Evolutionary conservation across 2,888 invertebrate species (phyloP), one percentile per base, ranked within the genome.

Genomic region (Chymomyza fuscimana): DNA sequence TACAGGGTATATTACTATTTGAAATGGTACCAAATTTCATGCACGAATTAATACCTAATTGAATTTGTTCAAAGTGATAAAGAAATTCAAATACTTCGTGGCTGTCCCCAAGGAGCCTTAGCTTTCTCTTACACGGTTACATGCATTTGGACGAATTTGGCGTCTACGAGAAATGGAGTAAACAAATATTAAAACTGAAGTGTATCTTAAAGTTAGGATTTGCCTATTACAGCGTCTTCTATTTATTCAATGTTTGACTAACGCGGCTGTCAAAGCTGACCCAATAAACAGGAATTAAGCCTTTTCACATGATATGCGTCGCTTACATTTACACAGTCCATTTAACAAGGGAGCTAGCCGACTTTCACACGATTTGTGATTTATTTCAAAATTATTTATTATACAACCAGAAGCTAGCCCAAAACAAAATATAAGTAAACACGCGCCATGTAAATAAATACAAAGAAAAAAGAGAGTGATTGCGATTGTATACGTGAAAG

Each of bases 291-390:
- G 68, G 65, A 10, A 46, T 46, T 46, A 46, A 46, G 12, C 40
- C 40, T 79, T 79, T 79, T 74, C 78, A 79, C 74, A 79, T 78
- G 72, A 72, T 78, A 73, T 70, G 79, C 54, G 62, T 65, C 72
- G 79, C 83, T 81, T 71, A 83, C 83, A 86, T 86, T 83, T 58
- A 81, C 72, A 70, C 78, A 83, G 73, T 74, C 86, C 86, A 83
- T 86, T 86, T 86, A 86, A 81, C 82, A 79, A 63, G 68, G 10
- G 52, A 19, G 15, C 32, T 25, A 25, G 15, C 10, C 4, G 29
- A 52, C 12, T 6, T 36, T 58, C 63, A 74, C 61, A 73, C 61
- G 82, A 76, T 83, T 83, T 76, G 69, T 75, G 85, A 82, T 84
- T 84, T 84, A 82, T 82, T 73, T 68, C 74, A 70, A 76, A 73